phyloP scores from a whole-genome alignment of 2,797 vertebrate genomes.

The Avahi laniger region DNA sequence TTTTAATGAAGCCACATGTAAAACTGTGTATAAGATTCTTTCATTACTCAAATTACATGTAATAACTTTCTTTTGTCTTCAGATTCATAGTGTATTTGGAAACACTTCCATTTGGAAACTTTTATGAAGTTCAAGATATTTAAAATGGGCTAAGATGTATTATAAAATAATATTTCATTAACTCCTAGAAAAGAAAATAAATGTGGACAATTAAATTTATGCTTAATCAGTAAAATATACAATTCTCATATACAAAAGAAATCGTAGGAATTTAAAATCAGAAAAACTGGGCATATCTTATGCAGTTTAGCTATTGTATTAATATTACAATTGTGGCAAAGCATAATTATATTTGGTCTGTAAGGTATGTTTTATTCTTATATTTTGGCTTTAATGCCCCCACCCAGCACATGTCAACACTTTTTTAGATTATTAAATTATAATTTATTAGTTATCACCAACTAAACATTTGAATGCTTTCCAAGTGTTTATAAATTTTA shows the following conservation, averaged over 20 bases:
- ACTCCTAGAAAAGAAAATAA: background rate
- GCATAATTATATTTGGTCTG: background rate
- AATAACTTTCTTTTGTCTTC: background rate
- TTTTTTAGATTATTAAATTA: background rate
- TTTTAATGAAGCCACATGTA: background rate
- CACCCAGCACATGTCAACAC: background rate
- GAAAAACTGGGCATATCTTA: background rate
- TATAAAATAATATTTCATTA: background rate
- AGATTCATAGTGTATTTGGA: background rate
- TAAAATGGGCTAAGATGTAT: background rate
- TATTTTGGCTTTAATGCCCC: background rate
- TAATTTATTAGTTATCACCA: background rate
- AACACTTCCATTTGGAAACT: background rate
- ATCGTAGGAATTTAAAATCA: background rate
- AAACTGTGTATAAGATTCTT: background rate
- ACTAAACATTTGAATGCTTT: background rate
- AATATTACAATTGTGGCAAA: background rate
- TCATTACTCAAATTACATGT: background rate
- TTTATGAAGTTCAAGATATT: slow-evolving; percentile 19
- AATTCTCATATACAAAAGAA: background rate
- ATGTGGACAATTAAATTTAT: background rate
- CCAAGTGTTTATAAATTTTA: background rate
- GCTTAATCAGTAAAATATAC: background rate
- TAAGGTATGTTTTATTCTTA: background rate
- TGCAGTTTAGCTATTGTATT: background rate